Evolutionary conservation across 64 coral and sea anemone species (phyloP).

Genomic region (Montipora foliosa): DNA sequence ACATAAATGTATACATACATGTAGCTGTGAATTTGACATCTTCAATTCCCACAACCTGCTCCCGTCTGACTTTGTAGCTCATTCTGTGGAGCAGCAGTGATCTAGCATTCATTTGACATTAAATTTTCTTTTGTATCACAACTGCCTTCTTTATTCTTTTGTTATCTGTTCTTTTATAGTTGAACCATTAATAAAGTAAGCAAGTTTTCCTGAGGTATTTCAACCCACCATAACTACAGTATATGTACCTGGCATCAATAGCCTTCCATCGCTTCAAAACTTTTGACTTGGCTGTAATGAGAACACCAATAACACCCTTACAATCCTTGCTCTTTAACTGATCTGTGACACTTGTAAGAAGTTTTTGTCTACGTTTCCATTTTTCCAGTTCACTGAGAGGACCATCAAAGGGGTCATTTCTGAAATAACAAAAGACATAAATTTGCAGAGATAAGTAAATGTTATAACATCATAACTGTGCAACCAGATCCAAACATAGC

Average conservation of each 20-base stretch:
- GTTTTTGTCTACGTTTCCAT: constrained; percentile 92
- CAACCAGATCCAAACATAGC: background rate
- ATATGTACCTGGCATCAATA: constrained; percentile 88
- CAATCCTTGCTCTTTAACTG: constrained; percentile 96
- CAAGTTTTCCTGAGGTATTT: too few species aligned
- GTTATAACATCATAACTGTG: background rate
- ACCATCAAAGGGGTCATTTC: constrained; percentile 81
- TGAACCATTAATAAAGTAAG: too few species aligned
- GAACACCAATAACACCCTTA: constrained; percentile 90
- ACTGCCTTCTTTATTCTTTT: too few species aligned
- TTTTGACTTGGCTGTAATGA: constrained; percentile 97
- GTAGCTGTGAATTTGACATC: too few species aligned
- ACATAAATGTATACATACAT: too few species aligned
- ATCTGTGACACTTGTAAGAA: constrained; percentile 87
- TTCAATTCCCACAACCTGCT: too few species aligned
- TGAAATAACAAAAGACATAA: constrained; percentile 3
- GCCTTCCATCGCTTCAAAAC: constrained; percentile 93
- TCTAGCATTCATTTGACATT: too few species aligned
- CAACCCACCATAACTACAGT: background rate
- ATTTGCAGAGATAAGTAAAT: background rate
- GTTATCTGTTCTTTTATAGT: too few species aligned
- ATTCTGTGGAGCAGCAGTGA: too few species aligned
- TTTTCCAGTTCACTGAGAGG: constrained; percentile 87
- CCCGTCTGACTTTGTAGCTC: too few species aligned
- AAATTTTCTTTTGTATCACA: too few species aligned